Percentiles rank a stretch among this genome's conserved stretches.
Evolutionary conservation across 2,888 invertebrate species (phyloP).

Genomic region (Esperia sulphurella): DNA sequence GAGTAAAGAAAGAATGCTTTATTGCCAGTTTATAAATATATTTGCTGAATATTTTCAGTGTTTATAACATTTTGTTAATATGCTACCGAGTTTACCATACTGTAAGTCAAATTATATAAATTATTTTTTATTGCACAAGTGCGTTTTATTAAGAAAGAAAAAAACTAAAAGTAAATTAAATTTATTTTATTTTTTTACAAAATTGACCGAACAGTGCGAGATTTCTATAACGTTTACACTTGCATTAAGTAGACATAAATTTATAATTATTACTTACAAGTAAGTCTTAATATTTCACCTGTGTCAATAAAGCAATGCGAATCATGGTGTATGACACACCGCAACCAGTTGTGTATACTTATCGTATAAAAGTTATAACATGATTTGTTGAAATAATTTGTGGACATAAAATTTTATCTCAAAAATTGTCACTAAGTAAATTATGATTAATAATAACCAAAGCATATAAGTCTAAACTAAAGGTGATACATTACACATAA

Average conservation of each 20-base stretch:
- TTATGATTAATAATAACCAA: constrained; percentile 74
- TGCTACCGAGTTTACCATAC: constrained; percentile 75
- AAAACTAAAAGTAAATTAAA: constrained; percentile 67
- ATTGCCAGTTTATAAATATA: constrained; percentile 74
- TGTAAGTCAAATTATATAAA: constrained; percentile 76
- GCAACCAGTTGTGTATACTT: constrained; percentile 47
- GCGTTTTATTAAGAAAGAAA: constrained; percentile 43
- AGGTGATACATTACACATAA: constrained; percentile 68
- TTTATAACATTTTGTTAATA: constrained; percentile 75
- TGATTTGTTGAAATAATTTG: constrained; percentile 58
- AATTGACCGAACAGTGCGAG: constrained; percentile 80
- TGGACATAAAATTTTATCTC: constrained; percentile 56
- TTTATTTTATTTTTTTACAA: constrained; percentile 77
- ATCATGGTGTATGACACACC: constrained; percentile 45
- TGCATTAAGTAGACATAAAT: constrained; percentile 79
- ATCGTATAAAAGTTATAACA: constrained; percentile 66
- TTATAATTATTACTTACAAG: constrained; percentile 75
- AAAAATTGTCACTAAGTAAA: constrained; percentile 70
- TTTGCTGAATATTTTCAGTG: constrained; percentile 77
- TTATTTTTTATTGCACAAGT: constrained; percentile 71
- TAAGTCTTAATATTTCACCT: constrained; percentile 76
- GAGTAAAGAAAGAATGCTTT: constrained; percentile 62
- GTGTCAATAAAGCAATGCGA: constrained; percentile 70
- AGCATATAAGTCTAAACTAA: constrained; percentile 71
- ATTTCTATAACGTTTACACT: constrained; percentile 80